Percentiles rank a stretch among this genome's conserved stretches.
Evolutionary conservation across 2,888 invertebrate species (phyloP).

Genomic region (Dynastes hyllus): DNA sequence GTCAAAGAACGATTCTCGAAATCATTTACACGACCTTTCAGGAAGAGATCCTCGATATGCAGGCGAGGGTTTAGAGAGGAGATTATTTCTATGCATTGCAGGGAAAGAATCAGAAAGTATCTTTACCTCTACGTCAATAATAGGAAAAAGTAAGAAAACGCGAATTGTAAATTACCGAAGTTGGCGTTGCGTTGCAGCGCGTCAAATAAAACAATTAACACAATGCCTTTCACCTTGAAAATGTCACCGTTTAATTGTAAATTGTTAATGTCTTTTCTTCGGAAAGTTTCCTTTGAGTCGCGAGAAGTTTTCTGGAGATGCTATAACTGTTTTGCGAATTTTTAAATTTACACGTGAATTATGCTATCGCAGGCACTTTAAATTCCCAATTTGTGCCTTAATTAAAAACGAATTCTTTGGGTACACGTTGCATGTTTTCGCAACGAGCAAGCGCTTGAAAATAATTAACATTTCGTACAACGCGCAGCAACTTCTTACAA

Average conservation of each 20-base stretch:
- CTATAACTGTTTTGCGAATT: too few relatives aligned
- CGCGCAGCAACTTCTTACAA: conserved; percentile 1
- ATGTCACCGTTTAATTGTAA: too few relatives aligned
- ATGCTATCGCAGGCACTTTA: background rate
- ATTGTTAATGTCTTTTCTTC: too few relatives aligned
- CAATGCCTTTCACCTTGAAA: too few relatives aligned
- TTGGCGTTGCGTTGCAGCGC: too few relatives aligned
- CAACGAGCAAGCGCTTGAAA: background rate
- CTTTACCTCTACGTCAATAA: too few relatives aligned
- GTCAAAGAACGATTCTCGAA: conserved; percentile 2
- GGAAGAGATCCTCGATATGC: conserved; percentile 1
- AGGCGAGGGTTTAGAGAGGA: background rate
- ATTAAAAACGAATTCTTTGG: conserved; percentile 32
- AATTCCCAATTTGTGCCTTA: conserved; percentile 16
- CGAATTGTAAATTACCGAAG: too few relatives aligned
- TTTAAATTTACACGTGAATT: background rate
- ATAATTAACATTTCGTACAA: conserved; percentile 5
- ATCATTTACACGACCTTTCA: conserved; percentile 21
- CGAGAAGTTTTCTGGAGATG: too few relatives aligned
- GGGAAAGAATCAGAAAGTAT: background rate
- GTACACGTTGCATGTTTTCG: background rate
- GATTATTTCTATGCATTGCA: conserved; percentile 15
- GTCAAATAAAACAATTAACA: too few relatives aligned
- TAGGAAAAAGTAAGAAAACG: too few relatives aligned
- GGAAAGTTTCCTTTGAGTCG: too few relatives aligned